Conservation (phyloP, 2,797 vertebrate species). For the Falco biarmicus region DNA sequence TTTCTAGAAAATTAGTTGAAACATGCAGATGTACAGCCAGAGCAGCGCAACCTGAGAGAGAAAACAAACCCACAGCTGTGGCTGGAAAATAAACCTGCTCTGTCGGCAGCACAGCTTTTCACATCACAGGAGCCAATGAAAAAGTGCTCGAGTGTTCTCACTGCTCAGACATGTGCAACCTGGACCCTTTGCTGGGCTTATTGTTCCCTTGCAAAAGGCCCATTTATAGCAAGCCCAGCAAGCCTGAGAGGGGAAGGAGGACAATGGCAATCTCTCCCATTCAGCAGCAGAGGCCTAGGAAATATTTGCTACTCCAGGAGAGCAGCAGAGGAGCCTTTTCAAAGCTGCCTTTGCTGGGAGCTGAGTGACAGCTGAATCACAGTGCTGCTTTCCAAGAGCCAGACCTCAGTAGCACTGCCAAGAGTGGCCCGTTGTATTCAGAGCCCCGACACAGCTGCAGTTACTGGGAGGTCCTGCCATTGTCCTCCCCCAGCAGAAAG, state of each 20-base stretch:
- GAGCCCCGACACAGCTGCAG: slow-evolving; percentile 86
- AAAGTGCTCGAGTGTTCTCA: slow-evolving; percentile 77
- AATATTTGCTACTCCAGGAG: slow-evolving; percentile 85
- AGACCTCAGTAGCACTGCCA: slow-evolving; percentile 77
- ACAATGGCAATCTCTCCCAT: slow-evolving; percentile 88
- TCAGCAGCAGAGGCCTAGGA: slow-evolving; percentile 83
- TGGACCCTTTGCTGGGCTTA: slow-evolving; percentile 84
- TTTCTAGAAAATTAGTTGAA: slow-evolving; percentile 52
- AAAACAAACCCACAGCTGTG: slow-evolving; percentile 62
- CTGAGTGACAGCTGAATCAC: slow-evolving; percentile 96
- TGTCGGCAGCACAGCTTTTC: slow-evolving; percentile 68
- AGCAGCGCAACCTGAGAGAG: slow-evolving; percentile 27
- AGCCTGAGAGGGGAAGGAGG: slow-evolving; percentile 85
- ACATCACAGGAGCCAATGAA: slow-evolving; percentile 71
- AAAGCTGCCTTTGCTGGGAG: slow-evolving; percentile 82
- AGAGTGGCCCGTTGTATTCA: slow-evolving; percentile 79
- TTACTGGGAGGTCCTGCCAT: slow-evolving; percentile 90
- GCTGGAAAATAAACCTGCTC: slow-evolving; percentile 56
- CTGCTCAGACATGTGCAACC: slow-evolving; percentile 86
- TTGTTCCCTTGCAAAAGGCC: slow-evolving; percentile 93
- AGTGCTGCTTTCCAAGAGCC: slow-evolving; percentile 84
- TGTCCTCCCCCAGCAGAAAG: slow-evolving; percentile 81
- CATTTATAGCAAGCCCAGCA: slow-evolving; percentile 85
- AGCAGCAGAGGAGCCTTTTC: slow-evolving; percentile 82
- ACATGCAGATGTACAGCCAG: slow-evolving; percentile 31